A percentile compares a stretch with the other conserved stretches of the same genome.
Evolutionary conservation across 2,888 invertebrate genomes (phyloP).

Genomic region (Eilema griseolum): DNA sequence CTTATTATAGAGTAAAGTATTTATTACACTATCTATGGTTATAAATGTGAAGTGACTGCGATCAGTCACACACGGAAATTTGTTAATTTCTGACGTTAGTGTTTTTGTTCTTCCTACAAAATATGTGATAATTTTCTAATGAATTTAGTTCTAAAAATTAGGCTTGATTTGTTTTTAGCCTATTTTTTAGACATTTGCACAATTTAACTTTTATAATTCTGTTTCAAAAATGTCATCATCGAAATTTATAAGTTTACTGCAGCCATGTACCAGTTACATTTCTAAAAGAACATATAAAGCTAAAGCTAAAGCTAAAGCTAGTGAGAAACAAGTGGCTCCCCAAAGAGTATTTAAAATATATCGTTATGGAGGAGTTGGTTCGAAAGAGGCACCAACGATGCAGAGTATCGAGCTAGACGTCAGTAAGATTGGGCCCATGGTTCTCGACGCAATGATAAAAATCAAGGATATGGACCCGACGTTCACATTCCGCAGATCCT

Average conservation of each 20-base stretch:
- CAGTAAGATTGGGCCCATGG: conserved; percentile 72
- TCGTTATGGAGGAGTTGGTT: conserved; percentile 66
- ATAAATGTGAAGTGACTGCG: neutral
- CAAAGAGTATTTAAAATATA: conserved; percentile 66
- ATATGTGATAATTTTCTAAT: neutral
- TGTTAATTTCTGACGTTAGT: neutral
- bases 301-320: neutral
- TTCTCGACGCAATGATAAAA: conserved; percentile 90
- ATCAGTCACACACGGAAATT: neutral
- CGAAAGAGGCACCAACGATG: conserved; percentile 64
- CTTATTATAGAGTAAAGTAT: neutral
- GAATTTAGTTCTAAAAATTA: neutral
- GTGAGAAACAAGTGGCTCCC: conserved; percentile 32
- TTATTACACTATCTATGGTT: neutral
- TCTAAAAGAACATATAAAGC: conserved; percentile 25
- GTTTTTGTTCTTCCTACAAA: neutral
- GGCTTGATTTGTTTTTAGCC: neutral
- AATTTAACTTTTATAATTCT: conserved; percentile 5
- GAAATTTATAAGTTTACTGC: neutral
- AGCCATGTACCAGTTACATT: neutral
- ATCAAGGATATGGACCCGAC: conserved; percentile 89
- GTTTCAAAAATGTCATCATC: neutral
- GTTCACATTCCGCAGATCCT: conserved; percentile 89
- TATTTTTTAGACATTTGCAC: neutral
- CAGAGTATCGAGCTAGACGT: conserved; percentile 72